Evolutionary conservation across 2,113 vertebrate genomes (phyloP), one percentile per base, ranked within the genome.

Genomic region (Gulo gulo): DNA sequence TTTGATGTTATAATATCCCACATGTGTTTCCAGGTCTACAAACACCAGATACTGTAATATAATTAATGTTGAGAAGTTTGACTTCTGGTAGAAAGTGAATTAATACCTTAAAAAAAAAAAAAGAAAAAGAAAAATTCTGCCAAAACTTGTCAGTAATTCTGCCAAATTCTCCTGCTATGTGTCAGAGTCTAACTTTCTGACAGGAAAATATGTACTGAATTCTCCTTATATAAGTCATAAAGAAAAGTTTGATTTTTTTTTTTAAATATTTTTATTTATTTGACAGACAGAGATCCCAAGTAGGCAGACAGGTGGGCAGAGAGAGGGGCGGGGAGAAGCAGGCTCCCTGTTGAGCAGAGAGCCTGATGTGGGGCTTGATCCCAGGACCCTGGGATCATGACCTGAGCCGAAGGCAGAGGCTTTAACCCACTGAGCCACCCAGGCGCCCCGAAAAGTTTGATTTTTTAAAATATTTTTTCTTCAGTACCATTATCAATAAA

Each of bases 31-130:
- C 59, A 89, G 4, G 29, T 79, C n/a, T 94, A 90, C 50, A 36
- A 80, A 90, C 12, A 96, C 2, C 26, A 74, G 36, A 92, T 36
- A 6, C 87, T 94, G 88, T 95, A 94, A 88, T 69, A 76, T n/a
- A 85, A 84, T 59, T 55, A 74, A 81, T 78, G 24, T 26, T 52
- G 15, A 86, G 2, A 96, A 94, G 29, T 94, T 90, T 84, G 93
- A 85, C 39, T 96, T 92, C 45, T 92, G 85, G 4, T 16, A 90
- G 18, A 97, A 96, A 92, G 16, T 88, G 24, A 95, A 89, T 63
- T 52, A 93, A 61, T 45, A 80, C 2, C 42, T 94, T 83, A 63
- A 34, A 67, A 67, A 91, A 92, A 91, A 97, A 47, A 36, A 73
- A 90, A 91, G 14, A 50, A 50, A 50, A 50, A 82, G 29, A 81